These are phyloP conservation scores for Heteromormyrus szaboi DNA, from an alignment of 2,797 vertebrate species.

Conservation along the genomic window DNA sequence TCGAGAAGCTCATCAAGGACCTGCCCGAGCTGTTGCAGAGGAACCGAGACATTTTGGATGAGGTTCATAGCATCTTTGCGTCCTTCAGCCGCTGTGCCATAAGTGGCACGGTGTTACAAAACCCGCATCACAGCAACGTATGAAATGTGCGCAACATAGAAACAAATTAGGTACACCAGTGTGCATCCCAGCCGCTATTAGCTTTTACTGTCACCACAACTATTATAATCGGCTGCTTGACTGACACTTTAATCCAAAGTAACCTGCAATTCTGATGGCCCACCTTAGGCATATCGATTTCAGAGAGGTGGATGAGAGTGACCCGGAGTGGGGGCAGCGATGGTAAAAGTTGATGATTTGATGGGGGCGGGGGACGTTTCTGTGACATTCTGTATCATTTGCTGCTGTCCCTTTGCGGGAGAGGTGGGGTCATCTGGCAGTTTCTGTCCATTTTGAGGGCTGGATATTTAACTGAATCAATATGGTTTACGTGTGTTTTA, in stretches of 20 bases:
- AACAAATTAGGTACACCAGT: background rate
- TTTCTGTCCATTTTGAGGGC: background rate
- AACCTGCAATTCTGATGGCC: background rate
- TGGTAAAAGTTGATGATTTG: background rate
- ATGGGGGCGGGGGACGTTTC: background rate
- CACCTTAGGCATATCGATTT: background rate
- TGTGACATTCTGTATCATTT: background rate
- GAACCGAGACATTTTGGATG: slow-evolving; percentile 92
- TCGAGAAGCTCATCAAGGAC: slow-evolving; percentile 88
- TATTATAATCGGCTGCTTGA: background rate
- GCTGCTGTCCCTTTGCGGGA: background rate
- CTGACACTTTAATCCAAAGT: background rate
- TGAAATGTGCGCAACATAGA: background rate
- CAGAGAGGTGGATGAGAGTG: background rate
- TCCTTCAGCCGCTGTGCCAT: background rate
- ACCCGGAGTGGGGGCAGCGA: background rate
- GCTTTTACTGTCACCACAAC: background rate
- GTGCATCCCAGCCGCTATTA: background rate
- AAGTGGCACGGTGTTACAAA: background rate
- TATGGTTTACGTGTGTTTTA: background rate
- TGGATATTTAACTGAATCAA: background rate
- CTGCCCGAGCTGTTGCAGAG: slow-evolving; percentile 88
- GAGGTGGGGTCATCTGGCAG: background rate
- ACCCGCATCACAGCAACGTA: background rate
- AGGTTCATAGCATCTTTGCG: slow-evolving; percentile 57